A percentile compares a stretch with the other conserved stretches of the same genome.
Conservation (phyloP, 30 jellyfish, hydroid and myxozoan species). For the Cassiopea xamachana region DNA sequence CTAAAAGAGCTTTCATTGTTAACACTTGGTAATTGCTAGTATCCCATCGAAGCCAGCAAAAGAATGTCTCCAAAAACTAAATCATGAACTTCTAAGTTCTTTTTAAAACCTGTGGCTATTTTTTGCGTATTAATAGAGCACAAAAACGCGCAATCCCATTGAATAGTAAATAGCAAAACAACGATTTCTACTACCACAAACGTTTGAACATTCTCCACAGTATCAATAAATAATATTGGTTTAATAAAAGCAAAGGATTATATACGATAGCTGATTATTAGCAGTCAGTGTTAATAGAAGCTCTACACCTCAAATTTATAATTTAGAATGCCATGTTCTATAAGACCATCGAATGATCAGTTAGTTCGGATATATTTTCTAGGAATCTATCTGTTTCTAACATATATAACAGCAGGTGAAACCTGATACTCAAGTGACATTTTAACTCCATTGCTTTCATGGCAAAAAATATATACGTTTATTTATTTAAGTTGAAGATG, state of each 20-base stretch:
- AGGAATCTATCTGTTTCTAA: too few relatives aligned
- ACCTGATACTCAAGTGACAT: too few relatives aligned
- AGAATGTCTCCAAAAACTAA: neutral
- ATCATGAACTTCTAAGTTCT: neutral
- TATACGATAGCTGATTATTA: neutral
- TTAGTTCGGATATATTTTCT: too few relatives aligned
- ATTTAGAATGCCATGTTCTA: neutral
- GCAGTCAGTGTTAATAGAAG: neutral
- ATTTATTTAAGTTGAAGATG: too few relatives aligned
- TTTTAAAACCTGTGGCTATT: neutral
- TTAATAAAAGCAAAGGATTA: neutral
- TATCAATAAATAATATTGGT: neutral
- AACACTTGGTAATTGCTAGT: neutral
- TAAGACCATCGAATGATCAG: too few relatives aligned
- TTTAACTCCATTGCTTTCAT: too few relatives aligned
- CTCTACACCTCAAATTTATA: neutral
- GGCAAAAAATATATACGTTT: too few relatives aligned
- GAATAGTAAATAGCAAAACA: neutral
- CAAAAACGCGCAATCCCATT: neutral
- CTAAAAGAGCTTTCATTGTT: neutral
- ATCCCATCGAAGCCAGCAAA: neutral
- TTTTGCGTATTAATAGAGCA: neutral
- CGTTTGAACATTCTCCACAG: neutral
- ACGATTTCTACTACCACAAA: neutral
- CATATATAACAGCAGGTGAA: too few relatives aligned